Conservation (phyloP, 2,113 vertebrate genomes). For the Suncus etruscus region DNA sequence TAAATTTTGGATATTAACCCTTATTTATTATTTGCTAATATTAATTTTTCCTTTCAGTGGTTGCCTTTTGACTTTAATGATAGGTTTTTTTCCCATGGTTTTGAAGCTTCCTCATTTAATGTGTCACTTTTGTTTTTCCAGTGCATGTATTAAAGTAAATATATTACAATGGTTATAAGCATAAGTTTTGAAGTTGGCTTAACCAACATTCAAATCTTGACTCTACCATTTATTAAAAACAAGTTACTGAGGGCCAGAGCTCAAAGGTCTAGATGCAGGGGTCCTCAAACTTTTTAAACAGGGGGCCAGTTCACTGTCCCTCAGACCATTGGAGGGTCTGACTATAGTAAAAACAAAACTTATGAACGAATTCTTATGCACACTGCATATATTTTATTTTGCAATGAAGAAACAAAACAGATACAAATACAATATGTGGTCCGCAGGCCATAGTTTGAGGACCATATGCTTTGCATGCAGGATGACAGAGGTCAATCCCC, state of each 20-base stretch:
- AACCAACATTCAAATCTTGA: background rate
- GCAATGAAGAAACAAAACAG: too few relatives aligned
- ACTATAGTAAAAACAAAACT: too few relatives aligned
- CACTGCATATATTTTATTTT: too few relatives aligned
- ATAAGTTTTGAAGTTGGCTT: background rate
- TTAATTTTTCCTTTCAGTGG: background rate
- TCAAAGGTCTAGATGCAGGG: too few relatives aligned
- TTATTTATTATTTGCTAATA: background rate
- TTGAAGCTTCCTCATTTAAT: background rate
- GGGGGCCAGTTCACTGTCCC: too few relatives aligned
- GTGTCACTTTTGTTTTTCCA: background rate
- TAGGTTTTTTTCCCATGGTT: background rate
- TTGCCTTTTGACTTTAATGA: background rate
- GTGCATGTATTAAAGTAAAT: background rate
- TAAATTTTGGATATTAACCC: background rate
- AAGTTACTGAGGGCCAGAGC: background rate
- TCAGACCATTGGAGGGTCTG: too few relatives aligned
- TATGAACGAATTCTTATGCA: too few relatives aligned
- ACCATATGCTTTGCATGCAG: too few relatives aligned
- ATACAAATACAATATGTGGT: too few relatives aligned
- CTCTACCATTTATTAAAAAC: conserved; percentile 16
- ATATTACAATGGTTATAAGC: background rate
- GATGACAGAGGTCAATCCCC: too few relatives aligned
- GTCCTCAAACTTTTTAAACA: too few relatives aligned
- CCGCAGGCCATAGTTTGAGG: too few relatives aligned